A percentile compares a stretch with the other conserved stretches of the same genome.
These are phyloP conservation scores for Cardinalis cardinalis DNA, from an alignment of 2,113 vertebrate species.

Conservation along the genomic window DNA sequence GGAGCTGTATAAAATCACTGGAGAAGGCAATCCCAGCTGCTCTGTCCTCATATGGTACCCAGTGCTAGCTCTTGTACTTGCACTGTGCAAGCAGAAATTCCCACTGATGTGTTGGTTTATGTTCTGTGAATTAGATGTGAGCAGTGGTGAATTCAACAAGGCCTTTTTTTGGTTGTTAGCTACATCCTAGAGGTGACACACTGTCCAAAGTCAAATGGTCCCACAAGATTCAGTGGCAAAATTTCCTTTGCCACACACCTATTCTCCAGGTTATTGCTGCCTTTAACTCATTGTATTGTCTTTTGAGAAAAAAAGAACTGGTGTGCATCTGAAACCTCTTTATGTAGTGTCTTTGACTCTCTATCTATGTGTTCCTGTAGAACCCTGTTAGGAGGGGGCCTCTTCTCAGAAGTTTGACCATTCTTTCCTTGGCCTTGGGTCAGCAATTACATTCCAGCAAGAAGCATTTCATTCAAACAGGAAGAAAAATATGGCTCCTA, in stretches of 20 bases:
- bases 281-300: background rate
- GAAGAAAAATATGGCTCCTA: background rate
- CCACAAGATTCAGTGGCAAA: background rate
- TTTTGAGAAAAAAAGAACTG: background rate
- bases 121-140: background rate
- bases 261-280: background rate
- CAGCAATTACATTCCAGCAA: background rate
- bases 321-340: background rate
- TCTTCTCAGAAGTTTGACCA: background rate
- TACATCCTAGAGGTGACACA: background rate
- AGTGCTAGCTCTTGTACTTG: background rate
- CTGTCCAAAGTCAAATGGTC: background rate
- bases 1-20: background rate
- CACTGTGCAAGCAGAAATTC: background rate
- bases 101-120: background rate
- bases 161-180: background rate
- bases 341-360: background rate
- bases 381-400: background rate
- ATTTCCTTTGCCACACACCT: background rate
- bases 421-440: background rate
- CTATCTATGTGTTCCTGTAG: rapidly evolving
- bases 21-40: background rate
- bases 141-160: background rate
- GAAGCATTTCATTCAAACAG: background rate
- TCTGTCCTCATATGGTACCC: background rate